Evolutionary conservation across 2,113 vertebrate genomes (phyloP).

Genomic region (Candoia aspera): DNA sequence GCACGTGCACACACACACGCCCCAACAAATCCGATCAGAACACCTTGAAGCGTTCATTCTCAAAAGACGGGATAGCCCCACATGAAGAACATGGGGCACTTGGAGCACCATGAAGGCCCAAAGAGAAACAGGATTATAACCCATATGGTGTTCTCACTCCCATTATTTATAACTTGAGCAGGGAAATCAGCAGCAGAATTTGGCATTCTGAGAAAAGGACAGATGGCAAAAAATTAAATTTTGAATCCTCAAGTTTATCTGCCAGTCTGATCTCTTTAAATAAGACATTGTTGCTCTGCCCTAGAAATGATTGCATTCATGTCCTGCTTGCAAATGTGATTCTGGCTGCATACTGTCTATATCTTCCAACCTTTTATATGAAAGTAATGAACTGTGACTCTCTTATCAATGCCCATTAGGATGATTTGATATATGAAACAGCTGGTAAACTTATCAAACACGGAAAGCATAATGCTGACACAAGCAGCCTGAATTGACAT

Average conservation of each 20-base stretch:
- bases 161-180: not conserved
- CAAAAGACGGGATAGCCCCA: not conserved
- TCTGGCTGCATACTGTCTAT: not conserved
- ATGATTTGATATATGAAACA: constrained; percentile 2
- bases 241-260: not conserved
- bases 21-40: not conserved
- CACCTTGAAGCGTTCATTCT: not conserved
- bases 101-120: not conserved
- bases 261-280: not conserved
- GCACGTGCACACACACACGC: not conserved
- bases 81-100: not conserved
- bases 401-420: not conserved
- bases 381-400: not conserved
- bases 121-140: not conserved
- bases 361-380: not conserved
- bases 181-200: not conserved
- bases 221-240: not conserved
- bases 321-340: not conserved
- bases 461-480: not conserved
- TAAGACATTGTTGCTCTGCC: not conserved
- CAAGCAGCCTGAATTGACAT: not conserved
- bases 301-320: not conserved
- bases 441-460: not conserved
- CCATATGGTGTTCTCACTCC: not conserved
- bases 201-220: not conserved